Evolutionary conservation across 2,888 invertebrate species (phyloP), one percentile per base, ranked within the genome.

Genomic region (Cepaea hortensis): DNA sequence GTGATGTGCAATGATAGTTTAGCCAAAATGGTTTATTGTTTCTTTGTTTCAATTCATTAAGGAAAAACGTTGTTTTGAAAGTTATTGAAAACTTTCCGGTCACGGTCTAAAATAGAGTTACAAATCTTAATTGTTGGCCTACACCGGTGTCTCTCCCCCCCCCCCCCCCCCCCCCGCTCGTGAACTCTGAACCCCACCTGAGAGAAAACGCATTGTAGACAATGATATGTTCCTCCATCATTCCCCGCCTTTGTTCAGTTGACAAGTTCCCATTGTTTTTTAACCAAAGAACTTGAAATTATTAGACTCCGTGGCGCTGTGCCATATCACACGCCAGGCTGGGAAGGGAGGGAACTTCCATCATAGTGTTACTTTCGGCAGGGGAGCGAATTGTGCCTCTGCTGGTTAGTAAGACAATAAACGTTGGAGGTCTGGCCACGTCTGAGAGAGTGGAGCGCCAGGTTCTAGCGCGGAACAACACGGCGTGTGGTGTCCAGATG

Each of bases 201-300:
- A 62, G 55, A 62, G 79, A 15, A 55, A 15, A 62, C 62, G 35
- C 23, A 35, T 20, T 46, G 55, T 3, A n/a, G n/a, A 77, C n/a
- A 50, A 55, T 62, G 23, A 62, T 79, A 62, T 62, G 62, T 79
- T 61, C 61, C 35, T 62, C 62, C 79, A 46, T 15, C 79, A 35
- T 61, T 79, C 23, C 62, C 62, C 62, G 61, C 18, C 79, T 79
- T 79, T 79, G 79, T 79, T 79, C 62, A 35, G 79, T 79, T 79
- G 79, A 79, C 79, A 79, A 79, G 62, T 62, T 62, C 61, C 7
- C 79, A 79, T 79, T 79, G 79, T 79, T 79, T 79, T 79, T 79
- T 79, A 62, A 62, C 35, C 20, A 3, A 20, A 79, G 79, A 79
- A 79, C 79, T 62, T 79, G 79, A 79, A 79, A 62, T 79, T 79